Conservation (phyloP, 2,888 invertebrate species). For the Plebejus melissa region DNA sequence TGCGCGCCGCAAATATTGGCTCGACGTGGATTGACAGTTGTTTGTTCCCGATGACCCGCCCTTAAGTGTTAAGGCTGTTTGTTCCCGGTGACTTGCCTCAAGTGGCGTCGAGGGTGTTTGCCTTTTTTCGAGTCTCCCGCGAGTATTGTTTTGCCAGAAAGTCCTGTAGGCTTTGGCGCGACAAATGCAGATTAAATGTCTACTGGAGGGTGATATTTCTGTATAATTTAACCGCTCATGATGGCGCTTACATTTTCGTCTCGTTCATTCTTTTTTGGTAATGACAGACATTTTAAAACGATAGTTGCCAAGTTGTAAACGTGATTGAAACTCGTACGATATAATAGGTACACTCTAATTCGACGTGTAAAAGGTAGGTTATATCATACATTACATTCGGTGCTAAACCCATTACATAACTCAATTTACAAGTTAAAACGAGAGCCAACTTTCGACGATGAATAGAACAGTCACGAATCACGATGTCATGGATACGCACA, state of each 20-base stretch:
- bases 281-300: background rate
- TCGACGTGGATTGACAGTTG: slow-evolving; percentile 77
- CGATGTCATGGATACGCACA: background rate
- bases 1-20: slow-evolving; percentile 77
- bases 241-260: background rate
- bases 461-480: slow-evolving; percentile 5
- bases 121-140: slow-evolving; percentile 41
- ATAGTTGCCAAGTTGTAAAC: background rate
- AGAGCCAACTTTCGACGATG: background rate
- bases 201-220: background rate
- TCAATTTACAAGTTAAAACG: background rate
- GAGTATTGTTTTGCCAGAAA: slow-evolving; percentile 56
- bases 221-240: background rate
- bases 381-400: background rate
- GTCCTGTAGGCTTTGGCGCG: background rate
- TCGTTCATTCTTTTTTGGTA: too few relatives aligned
- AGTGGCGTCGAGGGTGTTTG: slow-evolving; percentile 67
- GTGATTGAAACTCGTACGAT: background rate
- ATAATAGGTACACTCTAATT: background rate
- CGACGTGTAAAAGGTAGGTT: background rate
- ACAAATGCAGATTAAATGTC: background rate
- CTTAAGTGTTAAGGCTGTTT: slow-evolving; percentile 66
- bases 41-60: slow-evolving; percentile 76
- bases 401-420: background rate
- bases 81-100: slow-evolving; percentile 61